These are phyloP conservation scores for Halcyon badia DNA, from an alignment of 2,797 vertebrate species.

Conservation along the genomic window DNA sequence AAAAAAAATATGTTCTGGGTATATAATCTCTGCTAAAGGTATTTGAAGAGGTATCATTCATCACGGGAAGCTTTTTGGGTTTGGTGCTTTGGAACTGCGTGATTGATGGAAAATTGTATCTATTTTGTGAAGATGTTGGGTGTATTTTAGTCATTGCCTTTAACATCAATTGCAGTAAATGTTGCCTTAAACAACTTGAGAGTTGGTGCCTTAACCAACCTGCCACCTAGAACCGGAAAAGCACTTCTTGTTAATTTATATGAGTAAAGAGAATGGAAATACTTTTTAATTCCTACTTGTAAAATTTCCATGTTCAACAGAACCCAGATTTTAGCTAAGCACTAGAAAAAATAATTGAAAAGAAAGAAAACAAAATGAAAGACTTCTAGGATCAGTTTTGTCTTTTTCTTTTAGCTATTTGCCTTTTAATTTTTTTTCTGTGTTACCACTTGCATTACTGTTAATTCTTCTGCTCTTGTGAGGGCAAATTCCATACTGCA, in stretches of 20 bases:
- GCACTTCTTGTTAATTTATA: neutral
- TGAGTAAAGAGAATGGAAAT: neutral
- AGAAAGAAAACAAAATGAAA: neutral
- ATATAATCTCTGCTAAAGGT: neutral
- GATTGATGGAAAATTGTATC: neutral
- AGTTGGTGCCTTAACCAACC: neutral
- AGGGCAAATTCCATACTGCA: fast-evolving
- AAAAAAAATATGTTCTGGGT: neutral
- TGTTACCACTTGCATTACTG: neutral
- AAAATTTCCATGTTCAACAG: neutral
- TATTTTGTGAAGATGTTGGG: neutral
- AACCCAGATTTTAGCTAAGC: neutral
- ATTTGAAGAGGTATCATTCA: neutral
- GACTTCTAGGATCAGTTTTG: neutral
- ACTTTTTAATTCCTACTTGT: neutral
- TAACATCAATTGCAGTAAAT: neutral
- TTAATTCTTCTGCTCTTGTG: neutral
- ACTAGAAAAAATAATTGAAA: neutral
- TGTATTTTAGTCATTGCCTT: neutral
- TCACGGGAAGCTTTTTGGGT: neutral
- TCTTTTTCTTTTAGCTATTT: neutral
- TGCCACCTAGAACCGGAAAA: neutral
- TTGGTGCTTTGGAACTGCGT: neutral
- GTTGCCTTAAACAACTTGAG: neutral
- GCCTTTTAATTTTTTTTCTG: neutral